Base-by-base conservation (phyloP, 2,888 invertebrate genomes). In the Urechis unicinctus region DNA sequence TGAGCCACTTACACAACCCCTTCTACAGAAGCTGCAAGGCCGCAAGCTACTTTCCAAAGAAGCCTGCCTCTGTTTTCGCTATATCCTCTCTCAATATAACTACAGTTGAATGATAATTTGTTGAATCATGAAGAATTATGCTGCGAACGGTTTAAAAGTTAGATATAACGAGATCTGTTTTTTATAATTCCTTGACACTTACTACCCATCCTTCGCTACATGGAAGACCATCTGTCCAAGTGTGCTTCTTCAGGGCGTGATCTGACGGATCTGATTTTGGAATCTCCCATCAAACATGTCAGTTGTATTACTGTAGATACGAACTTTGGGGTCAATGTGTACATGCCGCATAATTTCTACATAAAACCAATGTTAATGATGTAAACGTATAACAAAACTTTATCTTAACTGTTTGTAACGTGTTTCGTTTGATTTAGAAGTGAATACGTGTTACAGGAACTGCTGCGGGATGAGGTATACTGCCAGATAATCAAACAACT, bases 401-500 rank as follows among this genome's bases (percentile, higher is more conserved):
- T n/a, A n/a, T n/a, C n/a, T n/a, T n/a, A n/a, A n/a, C n/a, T n/a
- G n/a, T n/a, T n/a, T n/a, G n/a, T n/a, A n/a, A n/a, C n/a, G n/a
- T n/a, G n/a, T n/a, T n/a, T n/a, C n/a, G n/a, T n/a, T n/a, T n/a
- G n/a, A n/a, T n/a, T n/a, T n/a, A n/a, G n/a, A n/a, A n/a, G n/a
- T n/a, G n/a, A 9, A 44, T 52, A 26, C 44, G 9, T 30, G 41
- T 72, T 71, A 21, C 68, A 85, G 84, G 97, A 99, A 81, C 93
- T 96, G 62, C 81, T 99, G 47, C 83, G 96, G 24, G 98, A 99
- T 75, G 98, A 99, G 81, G 89, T 96, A 61, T 99, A 95, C 77
- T 99, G 98, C 76, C 98, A 99, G 81, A 79, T 96, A 55, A 96
- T 98, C 90, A 96, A 95, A 79, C 98, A 99, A 75, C 81, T 99